Percentiles rank a stretch among this genome's conserved stretches.
Evolutionary conservation across 2,797 vertebrate genomes (phyloP).

Genomic region (Balearica regulorum): DNA sequence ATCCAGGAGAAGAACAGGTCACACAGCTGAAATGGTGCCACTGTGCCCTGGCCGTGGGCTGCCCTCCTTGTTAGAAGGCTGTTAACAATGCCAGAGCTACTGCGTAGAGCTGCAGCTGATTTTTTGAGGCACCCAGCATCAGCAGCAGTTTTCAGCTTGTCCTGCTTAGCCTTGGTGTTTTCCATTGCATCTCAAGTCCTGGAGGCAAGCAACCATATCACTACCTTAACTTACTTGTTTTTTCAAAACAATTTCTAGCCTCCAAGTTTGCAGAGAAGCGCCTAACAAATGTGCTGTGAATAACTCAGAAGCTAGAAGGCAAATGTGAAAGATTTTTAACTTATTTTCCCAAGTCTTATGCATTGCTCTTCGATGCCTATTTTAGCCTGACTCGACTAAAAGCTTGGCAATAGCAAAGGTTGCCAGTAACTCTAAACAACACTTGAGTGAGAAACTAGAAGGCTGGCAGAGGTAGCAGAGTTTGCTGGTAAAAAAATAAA

Average conservation of each 20-base stretch:
- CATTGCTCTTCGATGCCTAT: slow-evolving; percentile 12
- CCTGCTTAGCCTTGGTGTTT: not conserved
- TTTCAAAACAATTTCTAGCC: not conserved
- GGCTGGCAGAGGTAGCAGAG: slow-evolving; percentile 12
- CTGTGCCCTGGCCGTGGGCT: not conserved
- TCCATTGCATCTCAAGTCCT: not conserved
- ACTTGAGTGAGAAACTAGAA: slow-evolving; percentile 25
- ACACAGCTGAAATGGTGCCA: not conserved
- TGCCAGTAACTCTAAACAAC: slow-evolving; percentile 32
- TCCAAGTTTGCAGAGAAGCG: not conserved
- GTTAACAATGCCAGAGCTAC: not conserved
- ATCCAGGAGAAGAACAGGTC: not conserved
- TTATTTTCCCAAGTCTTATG: slow-evolving; percentile 10
- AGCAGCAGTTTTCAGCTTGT: not conserved
- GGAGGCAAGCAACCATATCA: not conserved
- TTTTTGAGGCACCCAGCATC: not conserved
- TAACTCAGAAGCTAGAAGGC: slow-evolving; percentile 39
- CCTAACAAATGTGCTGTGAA: slow-evolving; percentile 46
- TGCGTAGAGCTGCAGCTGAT: not conserved
- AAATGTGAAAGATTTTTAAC: slow-evolving; percentile 43
- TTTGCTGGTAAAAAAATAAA: not conserved
- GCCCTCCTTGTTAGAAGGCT: not conserved
- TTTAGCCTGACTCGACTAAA: slow-evolving; percentile 52
- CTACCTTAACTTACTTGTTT: not conserved
- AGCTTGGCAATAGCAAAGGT: slow-evolving; percentile 45